Percentiles rank a stretch among this genome's conserved stretches.
Evolutionary conservation across 2,113 vertebrate species (phyloP).

Genomic region (Tragelaphus buxtoni): DNA sequence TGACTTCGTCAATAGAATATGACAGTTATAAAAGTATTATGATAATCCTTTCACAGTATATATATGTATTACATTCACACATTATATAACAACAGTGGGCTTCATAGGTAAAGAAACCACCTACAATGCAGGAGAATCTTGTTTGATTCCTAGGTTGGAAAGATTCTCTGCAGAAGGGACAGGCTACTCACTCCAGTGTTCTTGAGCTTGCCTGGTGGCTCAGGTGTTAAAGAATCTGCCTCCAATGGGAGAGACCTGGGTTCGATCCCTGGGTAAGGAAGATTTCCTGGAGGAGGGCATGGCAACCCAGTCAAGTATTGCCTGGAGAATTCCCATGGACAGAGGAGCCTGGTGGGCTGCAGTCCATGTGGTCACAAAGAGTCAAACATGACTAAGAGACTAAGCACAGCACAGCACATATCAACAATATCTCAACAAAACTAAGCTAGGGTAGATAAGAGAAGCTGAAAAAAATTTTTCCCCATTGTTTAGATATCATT

Average conservation of each 20-base stretch:
- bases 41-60: neutral
- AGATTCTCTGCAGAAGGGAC: neutral
- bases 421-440: neutral
- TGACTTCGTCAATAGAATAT: neutral
- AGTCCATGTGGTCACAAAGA: neutral
- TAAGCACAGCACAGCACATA: neutral
- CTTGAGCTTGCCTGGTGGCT: neutral
- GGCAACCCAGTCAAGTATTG: neutral
- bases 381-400: accelerated
- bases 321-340: neutral
- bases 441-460: neutral
- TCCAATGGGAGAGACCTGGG: neutral
- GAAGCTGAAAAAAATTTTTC: neutral
- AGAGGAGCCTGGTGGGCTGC: neutral
- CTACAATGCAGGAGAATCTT: neutral
- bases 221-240: neutral
- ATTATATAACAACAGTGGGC: neutral
- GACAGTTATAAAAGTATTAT: neutral
- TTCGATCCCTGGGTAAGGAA: neutral
- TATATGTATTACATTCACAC: neutral
- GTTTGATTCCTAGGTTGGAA: neutral
- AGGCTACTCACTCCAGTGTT: neutral
- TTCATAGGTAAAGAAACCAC: neutral
- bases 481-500: neutral
- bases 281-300: neutral